Evolutionary conservation across 2,113 vertebrate genomes (phyloP).

Genomic region (Platichthys flesus): DNA sequence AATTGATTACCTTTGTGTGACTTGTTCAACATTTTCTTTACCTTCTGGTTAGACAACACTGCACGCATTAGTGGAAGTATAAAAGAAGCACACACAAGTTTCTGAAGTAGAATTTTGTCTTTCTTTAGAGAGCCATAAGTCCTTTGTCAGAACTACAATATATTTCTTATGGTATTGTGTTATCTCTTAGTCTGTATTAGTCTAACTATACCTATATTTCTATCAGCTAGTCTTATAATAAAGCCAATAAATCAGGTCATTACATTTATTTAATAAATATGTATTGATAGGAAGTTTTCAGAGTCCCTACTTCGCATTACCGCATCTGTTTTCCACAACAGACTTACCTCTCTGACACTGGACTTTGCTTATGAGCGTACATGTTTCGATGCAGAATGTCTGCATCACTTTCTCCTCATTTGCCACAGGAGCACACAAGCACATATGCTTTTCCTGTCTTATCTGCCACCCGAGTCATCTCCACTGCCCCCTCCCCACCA

Average conservation of each 20-base stretch:
- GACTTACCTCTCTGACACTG: not conserved
- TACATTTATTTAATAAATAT: not conserved
- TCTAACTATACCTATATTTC: not conserved
- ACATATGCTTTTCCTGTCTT: slow-evolving; percentile 6
- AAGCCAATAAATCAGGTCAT: not conserved
- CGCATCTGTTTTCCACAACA: not conserved
- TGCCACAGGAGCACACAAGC: slow-evolving; percentile 6
- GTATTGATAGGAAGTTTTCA: not conserved
- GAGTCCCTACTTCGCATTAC: not conserved
- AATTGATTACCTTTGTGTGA: too few relatives aligned
- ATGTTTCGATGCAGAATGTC: slow-evolving; percentile 17
- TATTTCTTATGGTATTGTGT: too few relatives aligned
- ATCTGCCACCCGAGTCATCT: slow-evolving; percentile 41
- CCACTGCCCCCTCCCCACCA: slow-evolving; percentile 6
- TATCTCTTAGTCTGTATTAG: too few relatives aligned
- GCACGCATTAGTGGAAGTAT: too few relatives aligned
- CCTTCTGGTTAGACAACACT: too few relatives aligned
- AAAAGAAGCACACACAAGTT: too few relatives aligned
- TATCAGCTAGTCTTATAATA: not conserved
- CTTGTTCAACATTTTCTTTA: too few relatives aligned
- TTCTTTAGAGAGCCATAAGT: too few relatives aligned
- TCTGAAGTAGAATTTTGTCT: too few relatives aligned
- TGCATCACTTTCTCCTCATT: slow-evolving; percentile 22
- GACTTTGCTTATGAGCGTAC: not conserved
- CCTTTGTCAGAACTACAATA: too few relatives aligned